phyloP scores from a whole-genome alignment of 2,888 invertebrate genomes.

The Terebella lapidaria region DNA sequence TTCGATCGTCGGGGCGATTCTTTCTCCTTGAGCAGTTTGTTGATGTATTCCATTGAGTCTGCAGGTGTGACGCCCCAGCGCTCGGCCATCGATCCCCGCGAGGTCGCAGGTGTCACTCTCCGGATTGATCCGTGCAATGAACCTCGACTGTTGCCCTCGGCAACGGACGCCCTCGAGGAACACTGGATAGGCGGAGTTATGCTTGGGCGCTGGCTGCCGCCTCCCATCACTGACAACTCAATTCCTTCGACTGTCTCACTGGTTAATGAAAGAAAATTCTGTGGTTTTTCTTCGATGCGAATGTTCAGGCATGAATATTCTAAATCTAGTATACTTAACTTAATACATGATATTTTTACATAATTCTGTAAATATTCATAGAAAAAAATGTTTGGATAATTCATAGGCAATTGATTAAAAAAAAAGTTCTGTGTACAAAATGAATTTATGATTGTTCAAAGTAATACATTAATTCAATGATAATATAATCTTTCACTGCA shows the following conservation, averaged over 20 bases:
- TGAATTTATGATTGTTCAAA: no score
- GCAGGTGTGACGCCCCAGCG: slow-evolving; percentile 32
- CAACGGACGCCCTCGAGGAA: slow-evolving; percentile 63
- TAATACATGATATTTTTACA: no score
- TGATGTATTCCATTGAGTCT: slow-evolving; percentile 37
- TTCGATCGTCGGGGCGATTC: slow-evolving; percentile 8
- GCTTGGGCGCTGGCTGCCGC: slow-evolving; percentile 29
- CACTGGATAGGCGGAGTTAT: slow-evolving; percentile 60
- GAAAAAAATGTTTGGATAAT: no score
- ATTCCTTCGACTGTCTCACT: slow-evolving; percentile 63
- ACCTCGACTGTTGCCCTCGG: slow-evolving; percentile 51
- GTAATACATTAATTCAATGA: no score
- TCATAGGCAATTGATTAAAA: no score
- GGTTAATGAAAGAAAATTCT: no score
- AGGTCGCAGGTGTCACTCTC: slow-evolving; percentile 45
- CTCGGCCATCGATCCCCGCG: slow-evolving; percentile 33
- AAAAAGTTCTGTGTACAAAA: no score
- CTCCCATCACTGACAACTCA: slow-evolving; percentile 70
- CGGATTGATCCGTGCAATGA: background rate
- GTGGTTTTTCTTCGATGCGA: no score
- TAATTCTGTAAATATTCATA: no score
- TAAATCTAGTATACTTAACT: no score
- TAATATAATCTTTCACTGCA: no score
- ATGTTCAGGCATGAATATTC: no score
- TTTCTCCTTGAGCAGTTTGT: slow-evolving; percentile 29